Evolutionary conservation across 1,140 invertebrate species (phyloP).

Genomic region (Drosophila pseudoobscura): DNA sequence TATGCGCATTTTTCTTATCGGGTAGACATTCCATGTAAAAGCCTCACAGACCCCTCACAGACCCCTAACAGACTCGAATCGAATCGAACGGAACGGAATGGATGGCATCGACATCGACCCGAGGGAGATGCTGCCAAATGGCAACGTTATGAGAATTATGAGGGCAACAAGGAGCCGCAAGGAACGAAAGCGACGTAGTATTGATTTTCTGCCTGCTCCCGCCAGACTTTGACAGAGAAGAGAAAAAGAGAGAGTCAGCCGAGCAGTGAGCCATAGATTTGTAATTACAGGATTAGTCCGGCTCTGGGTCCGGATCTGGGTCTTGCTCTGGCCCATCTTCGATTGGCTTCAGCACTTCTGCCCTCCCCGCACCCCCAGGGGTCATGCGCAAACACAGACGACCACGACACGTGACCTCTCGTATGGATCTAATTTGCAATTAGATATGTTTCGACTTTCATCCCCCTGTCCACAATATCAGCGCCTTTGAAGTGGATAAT

Average conservation of each 20-base stretch:
- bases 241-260: conserved; percentile 9
- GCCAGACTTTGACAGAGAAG: conserved; percentile 1
- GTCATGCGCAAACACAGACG: conserved; percentile 33
- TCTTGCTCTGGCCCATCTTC: conserved; percentile 34
- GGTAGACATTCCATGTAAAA: conserved; percentile 53
- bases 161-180: conserved; percentile 31
- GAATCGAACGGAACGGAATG: conserved; percentile 36
- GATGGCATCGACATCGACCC: conserved; percentile 18
- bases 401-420: conserved; percentile 56
- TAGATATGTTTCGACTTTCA: conserved; percentile 58
- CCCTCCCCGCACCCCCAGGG: not conserved
- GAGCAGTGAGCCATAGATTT: conserved; percentile 62
- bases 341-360: conserved; percentile 46
- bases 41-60: not conserved
- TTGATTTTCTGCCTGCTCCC: conserved; percentile 56
- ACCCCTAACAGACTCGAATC: conserved; percentile 16
- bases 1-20: conserved; percentile 72
- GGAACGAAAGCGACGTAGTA: conserved; percentile 24
- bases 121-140: conserved; percentile 23
- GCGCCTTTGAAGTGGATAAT: conserved; percentile 43
- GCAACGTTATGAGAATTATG: conserved; percentile 74
- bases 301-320: not conserved
- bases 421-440: conserved; percentile 64
- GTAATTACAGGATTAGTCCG: conserved; percentile 74
- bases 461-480: not conserved